Conservation (phyloP, 2,113 vertebrate species). For the Hydropotes inermis region DNA sequence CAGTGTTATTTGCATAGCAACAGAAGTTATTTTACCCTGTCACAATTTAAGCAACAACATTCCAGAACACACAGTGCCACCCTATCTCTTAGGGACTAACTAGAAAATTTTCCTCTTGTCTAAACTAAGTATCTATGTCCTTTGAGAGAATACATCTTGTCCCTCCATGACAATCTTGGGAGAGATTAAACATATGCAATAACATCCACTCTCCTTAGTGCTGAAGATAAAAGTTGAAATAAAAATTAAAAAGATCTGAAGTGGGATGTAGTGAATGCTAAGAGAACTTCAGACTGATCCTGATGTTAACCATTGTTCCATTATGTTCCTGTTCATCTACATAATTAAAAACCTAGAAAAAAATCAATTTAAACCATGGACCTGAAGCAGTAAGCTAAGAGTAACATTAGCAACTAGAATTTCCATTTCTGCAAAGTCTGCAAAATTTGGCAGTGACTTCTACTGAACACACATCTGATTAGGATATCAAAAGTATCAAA, state of each 20-base stretch:
- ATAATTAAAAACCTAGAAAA: slow-evolving; percentile 25
- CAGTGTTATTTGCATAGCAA: not conserved
- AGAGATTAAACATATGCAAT: not conserved
- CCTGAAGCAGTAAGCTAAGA: slow-evolving; percentile 34
- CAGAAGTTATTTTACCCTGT: not conserved
- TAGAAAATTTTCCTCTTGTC: not conserved
- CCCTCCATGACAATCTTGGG: not conserved
- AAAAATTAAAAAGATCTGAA: not conserved
- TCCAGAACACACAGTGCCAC: not conserved
- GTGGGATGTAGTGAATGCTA: not conserved
- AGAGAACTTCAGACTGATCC: not conserved
- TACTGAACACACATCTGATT: slow-evolving; percentile 35
- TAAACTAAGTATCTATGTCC: not conserved
- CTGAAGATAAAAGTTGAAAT: not conserved
- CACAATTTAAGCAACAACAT: slow-evolving; percentile 1
- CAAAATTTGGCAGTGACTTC: slow-evolving; percentile 23
- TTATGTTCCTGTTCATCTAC: not conserved
- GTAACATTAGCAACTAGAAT: slow-evolving; percentile 20
- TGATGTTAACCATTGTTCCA: not conserved
- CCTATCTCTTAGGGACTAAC: not conserved
- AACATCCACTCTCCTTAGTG: not conserved
- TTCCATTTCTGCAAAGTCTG: slow-evolving; percentile 45
- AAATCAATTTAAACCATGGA: slow-evolving; percentile 16
- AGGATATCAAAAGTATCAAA: slow-evolving; percentile 18
- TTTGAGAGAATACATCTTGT: slow-evolving; percentile 22